phyloP scores from a whole-genome alignment of 2,113 vertebrate genomes.

The Scartelaos histophorus region DNA sequence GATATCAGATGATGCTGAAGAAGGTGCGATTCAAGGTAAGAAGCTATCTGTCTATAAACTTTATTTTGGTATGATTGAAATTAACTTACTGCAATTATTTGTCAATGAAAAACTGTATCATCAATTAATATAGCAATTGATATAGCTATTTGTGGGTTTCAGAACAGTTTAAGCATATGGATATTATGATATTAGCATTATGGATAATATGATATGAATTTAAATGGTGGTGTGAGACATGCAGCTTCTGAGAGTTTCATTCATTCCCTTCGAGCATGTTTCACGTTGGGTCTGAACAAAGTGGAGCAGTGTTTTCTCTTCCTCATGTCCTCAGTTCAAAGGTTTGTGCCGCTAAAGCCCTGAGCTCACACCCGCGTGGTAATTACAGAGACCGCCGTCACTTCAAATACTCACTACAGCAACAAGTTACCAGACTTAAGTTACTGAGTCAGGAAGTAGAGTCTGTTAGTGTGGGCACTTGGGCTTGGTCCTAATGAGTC shows the following conservation, averaged over 20 bases:
- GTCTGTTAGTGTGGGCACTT: too few species aligned
- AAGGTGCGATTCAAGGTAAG: slow-evolving; percentile 73
- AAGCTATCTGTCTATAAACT: background rate
- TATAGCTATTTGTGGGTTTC: too few species aligned
- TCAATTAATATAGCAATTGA: too few species aligned
- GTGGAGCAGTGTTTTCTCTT: slow-evolving; percentile 37
- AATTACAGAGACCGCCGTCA: slow-evolving; percentile 32
- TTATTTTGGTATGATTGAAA: background rate
- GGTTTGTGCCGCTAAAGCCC: slow-evolving; percentile 15
- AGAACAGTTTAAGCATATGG: too few species aligned
- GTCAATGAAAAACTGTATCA: too few species aligned
- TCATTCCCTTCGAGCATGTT: background rate
- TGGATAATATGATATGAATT: background rate
- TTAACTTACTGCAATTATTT: too few species aligned
- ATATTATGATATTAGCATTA: too few species aligned
- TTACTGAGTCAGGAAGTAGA: too few species aligned
- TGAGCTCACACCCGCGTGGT: slow-evolving; percentile 37
- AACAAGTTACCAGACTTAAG: too few species aligned
- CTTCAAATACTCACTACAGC: background rate
- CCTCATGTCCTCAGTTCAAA: slow-evolving; percentile 46
- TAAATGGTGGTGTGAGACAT: background rate
- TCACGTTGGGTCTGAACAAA: slow-evolving; percentile 6
- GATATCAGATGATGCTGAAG: slow-evolving; percentile 60
- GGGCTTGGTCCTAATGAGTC: too few species aligned
- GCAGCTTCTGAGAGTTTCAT: background rate